These are phyloP conservation scores for Megaustenia siamemsis DNA, from an alignment of 2,888 invertebrate genomes.

Conservation along the genomic window DNA sequence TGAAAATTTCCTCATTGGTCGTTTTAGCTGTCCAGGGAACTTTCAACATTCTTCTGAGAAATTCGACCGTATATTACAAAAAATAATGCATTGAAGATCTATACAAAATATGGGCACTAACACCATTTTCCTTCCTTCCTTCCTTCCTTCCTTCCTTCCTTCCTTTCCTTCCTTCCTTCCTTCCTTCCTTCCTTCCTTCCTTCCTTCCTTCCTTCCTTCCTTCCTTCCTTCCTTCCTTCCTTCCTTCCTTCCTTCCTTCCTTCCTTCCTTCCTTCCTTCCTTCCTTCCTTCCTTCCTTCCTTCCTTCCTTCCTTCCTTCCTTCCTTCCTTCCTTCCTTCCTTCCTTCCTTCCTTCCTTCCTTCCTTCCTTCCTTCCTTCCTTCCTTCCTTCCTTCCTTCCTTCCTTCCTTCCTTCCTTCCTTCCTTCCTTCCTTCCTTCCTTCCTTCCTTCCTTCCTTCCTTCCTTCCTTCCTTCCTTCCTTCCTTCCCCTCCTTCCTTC, in stretches of 20 bases:
- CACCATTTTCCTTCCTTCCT: not conserved
- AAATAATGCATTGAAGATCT: too few species aligned
- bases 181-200: conserved; percentile 7
- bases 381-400: not conserved
- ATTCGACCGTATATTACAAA: too few species aligned
- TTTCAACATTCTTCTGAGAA: too few species aligned
- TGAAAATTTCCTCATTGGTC: too few species aligned
- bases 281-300: not conserved
- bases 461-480: not conserved
- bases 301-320: not conserved
- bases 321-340: not conserved
- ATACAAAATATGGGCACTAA: too few species aligned
- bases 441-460: not conserved
- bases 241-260: not conserved
- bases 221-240: not conserved
- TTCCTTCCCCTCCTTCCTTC: not conserved
- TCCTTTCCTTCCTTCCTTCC: conserved; percentile 1
- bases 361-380: conserved; percentile 8
- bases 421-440: conserved; percentile 1
- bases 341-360: conserved; percentile 4
- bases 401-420: not conserved
- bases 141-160: not conserved
- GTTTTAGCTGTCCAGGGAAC: too few species aligned
- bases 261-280: not conserved
- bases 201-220: conserved; percentile 4